These are phyloP conservation scores for Augochlorella aurata DNA, from an alignment of 2,888 invertebrate genomes.

Conservation along the genomic window DNA sequence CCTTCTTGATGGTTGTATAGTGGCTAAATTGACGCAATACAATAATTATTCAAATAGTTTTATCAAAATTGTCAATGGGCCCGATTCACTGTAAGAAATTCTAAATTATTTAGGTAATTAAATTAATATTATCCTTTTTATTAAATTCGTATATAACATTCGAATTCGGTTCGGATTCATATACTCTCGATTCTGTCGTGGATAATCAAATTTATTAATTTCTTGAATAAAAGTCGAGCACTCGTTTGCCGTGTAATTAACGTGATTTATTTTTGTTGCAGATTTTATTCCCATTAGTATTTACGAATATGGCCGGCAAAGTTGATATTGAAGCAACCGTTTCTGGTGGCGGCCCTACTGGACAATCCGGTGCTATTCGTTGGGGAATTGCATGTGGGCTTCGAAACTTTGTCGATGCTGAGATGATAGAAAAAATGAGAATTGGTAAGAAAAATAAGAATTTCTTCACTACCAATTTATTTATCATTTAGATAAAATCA, in stretches of 20 bases:
- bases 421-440: slow-evolving; percentile 92
- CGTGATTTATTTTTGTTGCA: slow-evolving; percentile 76
- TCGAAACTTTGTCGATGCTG: slow-evolving; percentile 90
- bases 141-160: background rate
- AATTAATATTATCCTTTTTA: slow-evolving; percentile 2
- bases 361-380: slow-evolving; percentile 94
- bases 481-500: background rate
- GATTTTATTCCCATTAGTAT: slow-evolving; percentile 92
- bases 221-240: background rate
- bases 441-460: slow-evolving; percentile 84
- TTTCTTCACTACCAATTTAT: background rate
- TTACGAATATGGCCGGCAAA: slow-evolving; percentile 88
- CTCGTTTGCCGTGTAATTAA: background rate
- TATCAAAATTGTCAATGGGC: slow-evolving; percentile 20
- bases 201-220: slow-evolving; percentile 1
- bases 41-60: slow-evolving; percentile 8
- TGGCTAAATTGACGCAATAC: background rate
- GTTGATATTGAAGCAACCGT: slow-evolving; percentile 93
- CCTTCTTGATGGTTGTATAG: background rate
- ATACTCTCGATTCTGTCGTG: background rate
- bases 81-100: slow-evolving; percentile 31
- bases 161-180: background rate
- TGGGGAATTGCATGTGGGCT: slow-evolving; percentile 93
- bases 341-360: slow-evolving; percentile 88
- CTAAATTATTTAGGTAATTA: slow-evolving; percentile 34